A percentile compares a stretch with the other conserved stretches of the same genome.
Conservation (phyloP, 2,888 invertebrate genomes). For the Mycalesis mineus region DNA sequence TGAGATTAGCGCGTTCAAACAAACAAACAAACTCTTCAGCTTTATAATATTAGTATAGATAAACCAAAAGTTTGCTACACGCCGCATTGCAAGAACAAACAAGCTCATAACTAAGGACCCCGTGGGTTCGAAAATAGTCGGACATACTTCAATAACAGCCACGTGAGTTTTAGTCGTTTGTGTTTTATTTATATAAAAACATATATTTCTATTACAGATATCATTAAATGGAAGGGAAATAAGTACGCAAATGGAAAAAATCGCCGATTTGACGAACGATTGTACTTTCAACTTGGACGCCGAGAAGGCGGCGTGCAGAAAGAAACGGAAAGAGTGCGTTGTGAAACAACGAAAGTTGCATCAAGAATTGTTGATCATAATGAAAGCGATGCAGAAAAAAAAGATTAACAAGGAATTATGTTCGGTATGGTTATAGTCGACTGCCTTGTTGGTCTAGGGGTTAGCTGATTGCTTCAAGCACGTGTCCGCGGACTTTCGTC, state of each 20-base stretch:
- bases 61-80: no score
- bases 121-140: no score
- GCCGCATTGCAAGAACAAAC: no score
- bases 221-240: slow-evolving; percentile 52
- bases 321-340: slow-evolving; percentile 45
- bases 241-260: slow-evolving; percentile 51
- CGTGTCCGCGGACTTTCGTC: no score
- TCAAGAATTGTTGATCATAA: slow-evolving; percentile 36
- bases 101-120: no score
- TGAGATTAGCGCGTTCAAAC: no score
- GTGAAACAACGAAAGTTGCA: slow-evolving; percentile 50
- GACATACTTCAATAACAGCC: no score
- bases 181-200: not conserved
- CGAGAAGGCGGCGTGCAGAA: slow-evolving; percentile 39
- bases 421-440: slow-evolving; percentile 39
- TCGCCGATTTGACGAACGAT: slow-evolving; percentile 51
- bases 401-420: slow-evolving; percentile 46
- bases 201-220: slow-evolving; percentile 40
- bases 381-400: slow-evolving; percentile 42
- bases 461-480: no score
- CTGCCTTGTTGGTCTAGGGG: no score
- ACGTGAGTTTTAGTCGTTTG: no score
- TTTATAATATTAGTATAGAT: no score
- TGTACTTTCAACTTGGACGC: slow-evolving; percentile 48
- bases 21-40: no score